Base-by-base conservation (phyloP, 2,797 vertebrate species). In the Pangasius krempfi region DNA sequence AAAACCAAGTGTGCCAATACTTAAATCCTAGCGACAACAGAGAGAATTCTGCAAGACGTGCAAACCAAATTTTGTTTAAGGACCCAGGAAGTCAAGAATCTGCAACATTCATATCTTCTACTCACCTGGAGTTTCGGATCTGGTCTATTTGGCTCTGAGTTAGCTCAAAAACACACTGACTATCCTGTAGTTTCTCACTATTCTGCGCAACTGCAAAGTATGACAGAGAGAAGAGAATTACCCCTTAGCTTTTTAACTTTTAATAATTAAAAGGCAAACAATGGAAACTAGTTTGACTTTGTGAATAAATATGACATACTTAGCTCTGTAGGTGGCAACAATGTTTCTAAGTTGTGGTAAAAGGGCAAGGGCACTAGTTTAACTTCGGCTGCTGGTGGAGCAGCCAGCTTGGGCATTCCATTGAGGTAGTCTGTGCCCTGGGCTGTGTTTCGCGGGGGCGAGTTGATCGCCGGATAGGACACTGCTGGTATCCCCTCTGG, bases 111-210 rank as follows among this genome's bases (percentile, higher is more conserved):
- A 33, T 2, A 40, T 25, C 3, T 60, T 25, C 3, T 60, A 76
- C 93, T 91, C 91, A 99, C 98, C 97, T 98, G 93, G 98, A 98
- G 94, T 98, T 99, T 92, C 98, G 95, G 94, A 99, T 97, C 95
- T 98, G 94, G 90, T 99, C 98, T 94, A 98, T 98, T 93, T 99
- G 99, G 91, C 94, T 96, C 0, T 97, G 97, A 68, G 98, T 98
- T 93, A 99, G 94, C 1, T 98, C 97, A 92, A 99, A 99, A 93
- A 98, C 96, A 91, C 98, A 98, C 0, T 98, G 98, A 92, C 98
- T 99, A 92, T 99, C 98, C 94, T 99, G 99, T 84, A 99, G 97
- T 95, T 99, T 99, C 94, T 99, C 99, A 2, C 94, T 98, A 91
- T 97, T 99, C 95, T 98, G 98, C 88, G 98, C 96, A 92, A 99